These are phyloP conservation scores for Heliconius hortense DNA, from an alignment of 2,888 invertebrate species.

Conservation along the genomic window DNA sequence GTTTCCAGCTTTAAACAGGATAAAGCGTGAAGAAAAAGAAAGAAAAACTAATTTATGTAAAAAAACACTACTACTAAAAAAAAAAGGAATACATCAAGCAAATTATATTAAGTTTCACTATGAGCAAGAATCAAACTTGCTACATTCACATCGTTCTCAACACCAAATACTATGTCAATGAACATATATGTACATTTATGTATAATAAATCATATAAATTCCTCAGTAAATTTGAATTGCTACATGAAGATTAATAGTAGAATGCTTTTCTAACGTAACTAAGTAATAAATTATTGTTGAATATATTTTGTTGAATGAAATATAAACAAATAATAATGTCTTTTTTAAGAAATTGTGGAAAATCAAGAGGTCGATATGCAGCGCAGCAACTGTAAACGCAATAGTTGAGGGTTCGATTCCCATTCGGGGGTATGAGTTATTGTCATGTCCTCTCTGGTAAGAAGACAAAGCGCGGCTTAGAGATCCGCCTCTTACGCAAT, in stretches of 20 bases:
- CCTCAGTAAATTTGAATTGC: conserved; percentile 1
- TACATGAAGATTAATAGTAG: conserved; percentile 11
- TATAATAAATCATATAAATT: conserved; percentile 9
- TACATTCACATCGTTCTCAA: not conserved
- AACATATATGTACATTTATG: not conserved
- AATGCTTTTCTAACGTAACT: not conserved
- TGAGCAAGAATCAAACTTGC: not conserved
- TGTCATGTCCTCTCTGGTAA: not conserved
- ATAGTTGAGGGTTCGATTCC: not conserved
- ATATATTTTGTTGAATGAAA: not conserved
- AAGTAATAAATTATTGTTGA: not conserved
- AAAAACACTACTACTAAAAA: not conserved
- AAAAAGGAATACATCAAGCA: not conserved
- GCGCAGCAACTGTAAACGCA: not conserved
- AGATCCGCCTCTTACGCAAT: no score
- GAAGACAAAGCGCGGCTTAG: not conserved
- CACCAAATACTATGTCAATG: not conserved
- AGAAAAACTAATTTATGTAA: not conserved
- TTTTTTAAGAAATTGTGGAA: not conserved
- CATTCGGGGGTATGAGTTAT: not conserved
- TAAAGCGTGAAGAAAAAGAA: not conserved
- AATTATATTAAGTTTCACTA: not conserved
- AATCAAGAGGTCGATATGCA: not conserved
- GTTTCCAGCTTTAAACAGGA: not conserved
- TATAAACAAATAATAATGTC: not conserved